These are phyloP conservation scores for Oostethus manadensis DNA, from an alignment of 2,113 vertebrate genomes.

Conservation along the genomic window DNA sequence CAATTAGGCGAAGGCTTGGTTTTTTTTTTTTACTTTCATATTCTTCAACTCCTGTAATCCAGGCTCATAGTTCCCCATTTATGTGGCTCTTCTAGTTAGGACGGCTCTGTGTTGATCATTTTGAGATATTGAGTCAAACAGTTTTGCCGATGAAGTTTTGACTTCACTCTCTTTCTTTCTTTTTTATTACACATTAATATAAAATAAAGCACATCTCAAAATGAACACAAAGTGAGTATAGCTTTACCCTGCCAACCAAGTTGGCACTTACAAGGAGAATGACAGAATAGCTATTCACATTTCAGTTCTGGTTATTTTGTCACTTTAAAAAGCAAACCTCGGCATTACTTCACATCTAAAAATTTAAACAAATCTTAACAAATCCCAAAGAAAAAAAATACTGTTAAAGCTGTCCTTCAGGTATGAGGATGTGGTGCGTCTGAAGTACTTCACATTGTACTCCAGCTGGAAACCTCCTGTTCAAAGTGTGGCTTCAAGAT, in stretches of 20 bases:
- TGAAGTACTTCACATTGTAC: background rate
- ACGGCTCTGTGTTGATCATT: background rate
- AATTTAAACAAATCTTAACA: background rate
- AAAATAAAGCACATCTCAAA: background rate
- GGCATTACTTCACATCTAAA: background rate
- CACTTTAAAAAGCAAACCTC: background rate
- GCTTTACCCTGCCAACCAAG: background rate
- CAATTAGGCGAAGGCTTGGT: constrained; percentile 59
- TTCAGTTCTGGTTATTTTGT: background rate
- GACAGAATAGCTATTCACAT: background rate
- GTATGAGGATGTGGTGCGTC: background rate
- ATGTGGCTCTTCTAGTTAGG: background rate
- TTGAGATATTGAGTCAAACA: constrained; percentile 3
- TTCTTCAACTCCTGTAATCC: constrained; percentile 43
- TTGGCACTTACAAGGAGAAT: background rate
- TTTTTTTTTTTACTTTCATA: constrained; percentile 32
- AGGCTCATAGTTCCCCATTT: constrained; percentile 12
- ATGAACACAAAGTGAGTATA: background rate
- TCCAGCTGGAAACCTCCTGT: constrained; percentile 7
- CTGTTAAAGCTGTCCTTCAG: background rate
- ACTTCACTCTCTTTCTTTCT: background rate
- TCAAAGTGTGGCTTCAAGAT: constrained; percentile 4
- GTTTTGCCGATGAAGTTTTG: background rate
- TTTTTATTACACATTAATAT: background rate
- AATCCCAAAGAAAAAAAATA: too few relatives aligned